Evolutionary conservation across 2,113 vertebrate species (phyloP), one percentile per base, ranked within the genome.

Genomic region (Oncorhynchus mykiss): DNA sequence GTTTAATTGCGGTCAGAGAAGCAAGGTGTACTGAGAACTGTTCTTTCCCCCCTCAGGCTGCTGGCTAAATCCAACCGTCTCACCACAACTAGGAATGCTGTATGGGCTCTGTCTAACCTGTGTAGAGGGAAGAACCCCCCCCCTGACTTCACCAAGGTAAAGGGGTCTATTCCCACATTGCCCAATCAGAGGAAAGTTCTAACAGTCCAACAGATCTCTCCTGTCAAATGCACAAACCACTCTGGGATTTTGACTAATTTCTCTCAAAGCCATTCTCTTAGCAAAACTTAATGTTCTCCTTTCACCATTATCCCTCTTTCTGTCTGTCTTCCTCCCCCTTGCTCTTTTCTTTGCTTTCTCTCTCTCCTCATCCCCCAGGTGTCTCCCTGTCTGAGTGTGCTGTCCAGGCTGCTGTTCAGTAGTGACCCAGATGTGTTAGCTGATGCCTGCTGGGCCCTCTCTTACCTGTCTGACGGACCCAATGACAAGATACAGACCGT

Each of bases 401-500:
- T 97, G 60, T 96, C 95, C 89, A 92, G 94, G 79, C 88, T 97
- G 51, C 92, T 97, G 76, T 97, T 97, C 89, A 96, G 95, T 89
- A 96, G 95, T 85, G 96, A 97, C 75, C 92, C 96, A 14, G 96
- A 97, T 88, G 95, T 97, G 14, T 87, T 97, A 85, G 96, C 96
- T 78, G 96, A 97, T 84, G 96, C 96, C 54, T 97, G 96, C 89
- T 97, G 96, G 96, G 96, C 96, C 39, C 94, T 97, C 68, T 97
- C 95, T 75, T 97, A 97, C 83, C 94, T 97, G 79, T 97, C 96
- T 3, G 96, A 97, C 80, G 96, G 96, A 79, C 95, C 96, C 20
- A 97, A 97, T 82, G 96, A 97, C 82, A 97, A 97, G 93, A 97
- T 97, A 87, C 96, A 97, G 91, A 94, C 94, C 7, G 96, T 97